These are phyloP conservation scores for Acromyrmex echinatior DNA, from an alignment of 1,140 invertebrate species.

Conservation along the genomic window DNA sequence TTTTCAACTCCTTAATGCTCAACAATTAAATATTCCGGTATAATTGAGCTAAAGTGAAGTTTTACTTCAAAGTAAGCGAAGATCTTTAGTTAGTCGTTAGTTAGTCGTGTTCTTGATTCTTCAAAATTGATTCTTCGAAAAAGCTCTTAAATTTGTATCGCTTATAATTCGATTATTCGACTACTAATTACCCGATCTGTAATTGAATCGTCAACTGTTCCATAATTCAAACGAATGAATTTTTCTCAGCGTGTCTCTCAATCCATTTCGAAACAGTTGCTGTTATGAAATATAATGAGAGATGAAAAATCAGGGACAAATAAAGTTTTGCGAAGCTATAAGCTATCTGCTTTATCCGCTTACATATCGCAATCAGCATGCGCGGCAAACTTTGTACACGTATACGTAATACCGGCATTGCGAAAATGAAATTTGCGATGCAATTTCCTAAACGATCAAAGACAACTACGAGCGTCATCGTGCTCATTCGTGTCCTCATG, in stretches of 20 bases:
- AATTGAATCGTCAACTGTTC: neutral
- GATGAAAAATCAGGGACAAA: neutral
- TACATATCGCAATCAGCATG: neutral
- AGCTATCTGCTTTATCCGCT: conserved; percentile 23
- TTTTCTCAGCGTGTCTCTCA: too few relatives aligned
- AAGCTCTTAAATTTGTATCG: neutral
- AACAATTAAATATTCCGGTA: conserved; percentile 28
- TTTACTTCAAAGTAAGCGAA: neutral
- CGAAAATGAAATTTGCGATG: conserved; percentile 47
- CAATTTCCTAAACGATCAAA: conserved; percentile 50
- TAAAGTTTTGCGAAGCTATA: neutral
- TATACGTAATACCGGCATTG: conserved; percentile 8
- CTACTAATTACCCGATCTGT: neutral
- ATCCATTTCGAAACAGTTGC: neutral
- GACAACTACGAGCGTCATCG: conserved; percentile 15
- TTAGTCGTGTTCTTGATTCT: neutral
- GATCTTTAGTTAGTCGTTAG: neutral
- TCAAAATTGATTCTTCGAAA: neutral
- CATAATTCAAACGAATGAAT: neutral
- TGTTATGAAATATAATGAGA: neutral
- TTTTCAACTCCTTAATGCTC: conserved; percentile 9
- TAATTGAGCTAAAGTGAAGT: conserved; percentile 24
- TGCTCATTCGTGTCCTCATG: conserved; percentile 8
- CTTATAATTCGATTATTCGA: neutral
- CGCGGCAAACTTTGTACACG: neutral